Evolutionary conservation across 1,140 invertebrate species (phyloP), one percentile per base, ranked within the genome.

Genomic region (Atta colombica): DNA sequence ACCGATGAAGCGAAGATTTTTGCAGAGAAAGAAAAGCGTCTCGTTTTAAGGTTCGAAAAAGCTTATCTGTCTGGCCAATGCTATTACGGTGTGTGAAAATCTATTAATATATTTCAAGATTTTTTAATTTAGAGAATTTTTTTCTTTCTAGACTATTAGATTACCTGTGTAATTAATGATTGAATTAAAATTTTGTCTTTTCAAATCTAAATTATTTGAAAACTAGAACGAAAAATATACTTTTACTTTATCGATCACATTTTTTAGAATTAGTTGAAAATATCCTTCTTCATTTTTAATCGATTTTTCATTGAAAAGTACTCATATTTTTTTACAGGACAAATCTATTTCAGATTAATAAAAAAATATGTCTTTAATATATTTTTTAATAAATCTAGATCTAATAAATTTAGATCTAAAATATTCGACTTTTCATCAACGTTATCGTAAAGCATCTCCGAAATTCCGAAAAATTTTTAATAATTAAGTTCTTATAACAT

Each of bases 21-120:
- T 87, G 25, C 94, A 93, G 55, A 90, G 94, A 65, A 95, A 95
- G 92, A 95, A 94, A 87, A 94, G 90, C 77, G 93, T 95, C 0
- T 93, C 93, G 10, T 94, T 95, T 80, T 94, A 93, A 91, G 35
- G 14, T 5, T 16, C 12, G 16, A 78, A 12, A 6, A 21, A 51
- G 3, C 5, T 49, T 65, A 31, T 49, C 28, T 55, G 51, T 51
- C 4, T 35, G 31, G 4, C 31, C 0, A 4, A 16, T 69, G n/a
- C 21, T 49, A 49, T 6, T 5, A 21, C 6, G 16, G 18, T 69
- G 25, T 69, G 25, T 80, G 28, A 25, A 69, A 25, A 81, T 81
- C 35, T 71, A 35, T 49, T 28, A 31, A 35, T 55, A 21, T 35
- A 80, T 18, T 58, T 81, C 14, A 49, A 39, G 4, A 25, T 77